Conservation (phyloP, 2,113 vertebrate genomes). For the Menidia beryllina region DNA sequence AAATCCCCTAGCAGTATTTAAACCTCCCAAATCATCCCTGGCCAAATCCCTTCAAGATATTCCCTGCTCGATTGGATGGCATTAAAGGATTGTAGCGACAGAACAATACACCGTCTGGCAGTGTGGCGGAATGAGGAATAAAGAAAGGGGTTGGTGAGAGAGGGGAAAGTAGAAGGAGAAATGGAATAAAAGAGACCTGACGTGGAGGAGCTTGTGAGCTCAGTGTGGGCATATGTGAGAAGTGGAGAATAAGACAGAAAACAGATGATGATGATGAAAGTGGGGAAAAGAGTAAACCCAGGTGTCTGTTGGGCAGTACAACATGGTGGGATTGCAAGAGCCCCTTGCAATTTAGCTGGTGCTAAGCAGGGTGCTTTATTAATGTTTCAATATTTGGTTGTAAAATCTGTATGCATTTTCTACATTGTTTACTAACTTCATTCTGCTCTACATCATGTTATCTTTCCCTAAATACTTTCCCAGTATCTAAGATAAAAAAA, state of each 20-base stretch:
- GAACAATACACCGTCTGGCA: constrained; percentile 81
- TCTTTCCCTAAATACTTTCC: constrained; percentile 48
- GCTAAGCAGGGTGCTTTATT: too few species aligned
- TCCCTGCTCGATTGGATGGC: constrained; percentile 82
- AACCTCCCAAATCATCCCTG: constrained; percentile 82
- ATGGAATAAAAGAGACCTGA: constrained; percentile 27
- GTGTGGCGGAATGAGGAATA: constrained; percentile 51
- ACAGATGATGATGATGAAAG: constrained; percentile 5
- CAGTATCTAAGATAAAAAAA: constrained; percentile 56
- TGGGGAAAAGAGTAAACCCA: constrained; percentile 31
- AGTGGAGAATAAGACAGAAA: constrained; percentile 8
- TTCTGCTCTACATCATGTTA: constrained; percentile 60
- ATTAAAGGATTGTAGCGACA: constrained; percentile 82
- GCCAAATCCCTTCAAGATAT: constrained; percentile 87
- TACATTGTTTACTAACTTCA: constrained; percentile 63
- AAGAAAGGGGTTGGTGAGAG: constrained; percentile 24
- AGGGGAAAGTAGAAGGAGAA: constrained; percentile 26
- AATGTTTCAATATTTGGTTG: constrained; percentile 42
- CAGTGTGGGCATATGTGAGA: constrained; percentile 22
- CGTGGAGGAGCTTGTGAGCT: constrained; percentile 14
- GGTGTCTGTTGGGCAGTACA: constrained; percentile 61
- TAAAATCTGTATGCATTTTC: constrained; percentile 65
- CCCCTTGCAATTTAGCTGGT: too few species aligned
- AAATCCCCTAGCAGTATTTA: constrained; percentile 83
- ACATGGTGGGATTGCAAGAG: constrained; percentile 31